These are phyloP conservation scores for Tinamus major DNA, from an alignment of 2,797 vertebrate species.

Conservation along the genomic window DNA sequence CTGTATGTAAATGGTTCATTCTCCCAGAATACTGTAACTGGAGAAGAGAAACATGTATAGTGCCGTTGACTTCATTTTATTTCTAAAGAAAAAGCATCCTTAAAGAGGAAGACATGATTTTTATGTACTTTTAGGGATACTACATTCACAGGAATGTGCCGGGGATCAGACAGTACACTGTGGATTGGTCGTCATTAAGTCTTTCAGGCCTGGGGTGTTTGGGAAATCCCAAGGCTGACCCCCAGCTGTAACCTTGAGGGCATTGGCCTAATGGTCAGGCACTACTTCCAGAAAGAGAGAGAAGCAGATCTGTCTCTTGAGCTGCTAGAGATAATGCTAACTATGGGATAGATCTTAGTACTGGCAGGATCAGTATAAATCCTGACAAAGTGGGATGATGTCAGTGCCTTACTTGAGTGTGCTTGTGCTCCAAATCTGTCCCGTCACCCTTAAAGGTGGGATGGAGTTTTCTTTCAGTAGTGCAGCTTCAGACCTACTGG, in stretches of 20 bases:
- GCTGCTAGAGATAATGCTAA: neutral
- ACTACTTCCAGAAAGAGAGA: neutral
- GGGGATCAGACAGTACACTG: neutral
- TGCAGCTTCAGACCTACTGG: neutral
- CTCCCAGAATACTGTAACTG: neutral
- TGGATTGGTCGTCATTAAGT: neutral
- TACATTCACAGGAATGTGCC: neutral
- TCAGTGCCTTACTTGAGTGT: neutral
- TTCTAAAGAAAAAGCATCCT: slow-evolving; percentile 31
- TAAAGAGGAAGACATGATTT: neutral
- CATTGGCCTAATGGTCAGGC: neutral
- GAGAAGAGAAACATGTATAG: neutral
- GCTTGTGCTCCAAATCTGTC: neutral
- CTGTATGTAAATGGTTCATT: neutral
- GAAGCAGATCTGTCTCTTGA: neutral
- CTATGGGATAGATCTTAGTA: neutral
- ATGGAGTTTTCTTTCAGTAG: neutral
- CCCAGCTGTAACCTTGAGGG: neutral
- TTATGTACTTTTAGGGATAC: neutral
- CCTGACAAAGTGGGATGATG: neutral
- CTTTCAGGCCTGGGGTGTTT: neutral
- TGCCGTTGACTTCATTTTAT: slow-evolving; percentile 26
- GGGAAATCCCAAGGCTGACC: neutral
- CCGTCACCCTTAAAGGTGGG: neutral
- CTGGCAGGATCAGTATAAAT: neutral